A percentile compares a stretch with the other conserved stretches of the same genome.
Conservation (phyloP, 2,113 vertebrate genomes). For the Amblyornis subalaris region DNA sequence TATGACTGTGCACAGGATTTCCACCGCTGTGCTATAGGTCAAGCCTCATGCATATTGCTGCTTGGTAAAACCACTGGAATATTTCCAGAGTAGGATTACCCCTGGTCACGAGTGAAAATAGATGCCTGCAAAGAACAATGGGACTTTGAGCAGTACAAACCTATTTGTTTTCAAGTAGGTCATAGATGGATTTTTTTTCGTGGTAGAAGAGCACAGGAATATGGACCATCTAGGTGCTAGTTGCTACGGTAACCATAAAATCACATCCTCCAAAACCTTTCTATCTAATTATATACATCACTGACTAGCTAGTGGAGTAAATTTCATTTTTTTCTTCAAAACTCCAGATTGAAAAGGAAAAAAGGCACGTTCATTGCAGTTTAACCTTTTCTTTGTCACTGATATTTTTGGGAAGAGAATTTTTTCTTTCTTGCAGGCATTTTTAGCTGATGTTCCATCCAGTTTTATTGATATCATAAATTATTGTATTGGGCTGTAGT, state of each 20-base stretch:
- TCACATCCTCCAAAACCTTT: conserved; percentile 26
- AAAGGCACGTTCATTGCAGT: not conserved
- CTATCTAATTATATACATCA: conserved; percentile 44
- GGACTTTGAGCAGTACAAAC: not conserved
- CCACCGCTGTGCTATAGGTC: not conserved
- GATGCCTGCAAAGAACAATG: not conserved
- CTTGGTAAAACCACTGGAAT: not conserved
- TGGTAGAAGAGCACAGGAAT: not conserved
- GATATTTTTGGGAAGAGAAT: not conserved
- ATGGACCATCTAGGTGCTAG: conserved; percentile 13
- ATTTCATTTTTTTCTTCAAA: not conserved
- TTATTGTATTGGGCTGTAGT: not conserved
- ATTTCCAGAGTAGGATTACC: not conserved
- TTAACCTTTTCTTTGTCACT: not conserved
- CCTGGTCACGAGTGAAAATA: not conserved
- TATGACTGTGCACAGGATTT: not conserved
- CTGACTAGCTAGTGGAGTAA: not conserved
- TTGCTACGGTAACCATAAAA: conserved; percentile 41
- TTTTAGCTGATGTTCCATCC: not conserved
- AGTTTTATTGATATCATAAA: conserved; percentile 33
- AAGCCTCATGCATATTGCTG: not conserved
- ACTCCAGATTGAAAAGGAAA: not conserved
- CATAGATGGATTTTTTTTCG: not conserved
- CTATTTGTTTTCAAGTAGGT: conserved; percentile 15
- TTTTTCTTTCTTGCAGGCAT: not conserved